Percentiles rank a stretch among this genome's conserved stretches.
These are phyloP conservation scores for Caenorhabditis sp. DNA, from an alignment of 2,888 invertebrate species.

Conservation along the genomic window DNA sequence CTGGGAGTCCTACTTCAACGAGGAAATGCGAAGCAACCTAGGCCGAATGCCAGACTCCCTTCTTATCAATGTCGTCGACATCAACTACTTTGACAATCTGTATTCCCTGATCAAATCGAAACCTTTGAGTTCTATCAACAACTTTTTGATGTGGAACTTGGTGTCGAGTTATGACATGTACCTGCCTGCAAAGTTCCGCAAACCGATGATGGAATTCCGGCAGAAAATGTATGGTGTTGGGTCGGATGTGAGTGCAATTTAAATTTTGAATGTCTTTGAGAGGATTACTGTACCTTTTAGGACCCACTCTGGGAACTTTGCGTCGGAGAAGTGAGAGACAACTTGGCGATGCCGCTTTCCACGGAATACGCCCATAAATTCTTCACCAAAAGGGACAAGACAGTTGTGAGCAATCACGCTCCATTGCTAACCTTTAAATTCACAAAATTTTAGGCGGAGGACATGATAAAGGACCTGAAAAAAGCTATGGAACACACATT, in stretches of 20 bases:
- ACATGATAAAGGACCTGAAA: slow-evolving; percentile 73
- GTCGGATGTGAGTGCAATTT: slow-evolving; percentile 66
- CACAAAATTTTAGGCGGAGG: slow-evolving; percentile 67
- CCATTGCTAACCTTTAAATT: not conserved
- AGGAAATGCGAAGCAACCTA: slow-evolving; percentile 66
- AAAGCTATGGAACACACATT: slow-evolving; percentile 74
- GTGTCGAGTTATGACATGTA: slow-evolving; percentile 72
- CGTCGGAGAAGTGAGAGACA: slow-evolving; percentile 73
- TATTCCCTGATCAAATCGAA: slow-evolving; percentile 65
- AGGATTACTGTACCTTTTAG: not conserved
- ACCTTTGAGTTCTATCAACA: slow-evolving; percentile 71
- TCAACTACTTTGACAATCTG: slow-evolving; percentile 72
- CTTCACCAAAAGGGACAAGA: slow-evolving; percentile 65
- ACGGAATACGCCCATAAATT: slow-evolving; percentile 73
- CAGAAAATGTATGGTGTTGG: slow-evolving; percentile 68
- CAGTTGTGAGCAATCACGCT: slow-evolving; percentile 16
- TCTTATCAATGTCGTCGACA: slow-evolving; percentile 74
- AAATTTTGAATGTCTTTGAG: not conserved
- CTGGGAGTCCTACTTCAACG: slow-evolving; percentile 74
- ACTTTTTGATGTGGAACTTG: slow-evolving; percentile 79
- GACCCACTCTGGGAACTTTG: slow-evolving; percentile 74
- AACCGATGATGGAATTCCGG: slow-evolving; percentile 69
- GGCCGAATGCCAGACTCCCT: slow-evolving; percentile 69
- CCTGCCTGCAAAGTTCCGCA: slow-evolving; percentile 71
- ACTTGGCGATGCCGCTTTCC: slow-evolving; percentile 75